These are phyloP conservation scores for Spilarctia lutea DNA, from an alignment of 2,888 invertebrate genomes.

Conservation along the genomic window DNA sequence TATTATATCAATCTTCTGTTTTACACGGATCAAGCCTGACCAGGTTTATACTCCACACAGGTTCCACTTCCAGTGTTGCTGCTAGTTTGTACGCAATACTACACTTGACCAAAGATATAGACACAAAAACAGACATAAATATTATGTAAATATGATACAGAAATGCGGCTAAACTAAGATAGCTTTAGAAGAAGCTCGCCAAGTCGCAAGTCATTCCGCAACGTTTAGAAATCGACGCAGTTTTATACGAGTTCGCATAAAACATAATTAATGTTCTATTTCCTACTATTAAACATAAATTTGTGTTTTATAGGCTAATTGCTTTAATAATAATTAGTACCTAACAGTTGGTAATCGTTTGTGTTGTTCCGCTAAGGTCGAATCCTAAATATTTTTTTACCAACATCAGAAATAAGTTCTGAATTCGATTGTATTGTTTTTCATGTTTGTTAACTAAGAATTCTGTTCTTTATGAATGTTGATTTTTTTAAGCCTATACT, in stretches of 20 bases:
- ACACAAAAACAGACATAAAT: neutral
- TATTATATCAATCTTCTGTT: too few relatives aligned
- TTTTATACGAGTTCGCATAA: constrained; percentile 7
- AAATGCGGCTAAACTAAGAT: constrained; percentile 8
- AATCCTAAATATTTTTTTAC: neutral
- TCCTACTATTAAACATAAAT: constrained; percentile 8
- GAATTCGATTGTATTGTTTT: neutral
- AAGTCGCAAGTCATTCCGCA: constrained; percentile 18
- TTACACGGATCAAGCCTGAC: too few relatives aligned
- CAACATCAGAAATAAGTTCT: neutral
- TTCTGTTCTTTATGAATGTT: neutral
- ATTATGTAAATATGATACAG: constrained; percentile 6
- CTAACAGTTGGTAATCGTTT: neutral
- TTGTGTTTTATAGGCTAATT: neutral
- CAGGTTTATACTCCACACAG: too few relatives aligned
- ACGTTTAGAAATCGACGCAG: constrained; percentile 13
- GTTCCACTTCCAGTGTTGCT: too few relatives aligned
- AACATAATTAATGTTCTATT: constrained; percentile 14
- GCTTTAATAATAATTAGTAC: neutral
- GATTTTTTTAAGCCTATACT: too few relatives aligned
- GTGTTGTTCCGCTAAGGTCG: neutral
- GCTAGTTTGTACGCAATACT: neutral
- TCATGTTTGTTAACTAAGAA: neutral
- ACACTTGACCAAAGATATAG: neutral
- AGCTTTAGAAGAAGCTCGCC: too few relatives aligned